A percentile compares a stretch with the other conserved stretches of the same genome.
phyloP scores from a whole-genome alignment of 1,140 invertebrate species.

The Drosophila ogumai region DNA sequence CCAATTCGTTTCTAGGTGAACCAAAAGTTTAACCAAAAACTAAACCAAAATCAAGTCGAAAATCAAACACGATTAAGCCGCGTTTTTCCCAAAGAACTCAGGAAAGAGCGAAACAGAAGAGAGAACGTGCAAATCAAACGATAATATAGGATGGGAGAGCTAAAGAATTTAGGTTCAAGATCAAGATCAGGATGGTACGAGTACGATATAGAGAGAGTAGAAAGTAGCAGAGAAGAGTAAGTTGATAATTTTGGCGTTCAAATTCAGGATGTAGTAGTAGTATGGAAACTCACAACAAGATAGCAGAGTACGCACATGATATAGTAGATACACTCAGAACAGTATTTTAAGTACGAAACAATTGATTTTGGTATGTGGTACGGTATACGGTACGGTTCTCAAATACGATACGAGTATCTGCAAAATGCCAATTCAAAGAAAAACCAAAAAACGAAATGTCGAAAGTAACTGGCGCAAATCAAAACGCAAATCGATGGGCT shows the following conservation, averaged over 20 bases:
- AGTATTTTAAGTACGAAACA: conserved; percentile 73
- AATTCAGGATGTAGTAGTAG: conserved; percentile 72
- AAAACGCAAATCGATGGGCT: conserved; percentile 57
- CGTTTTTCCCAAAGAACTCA: conserved; percentile 33
- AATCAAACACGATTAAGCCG: conserved; percentile 29
- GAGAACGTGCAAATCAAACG: conserved; percentile 47
- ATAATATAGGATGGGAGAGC: conserved; percentile 34
- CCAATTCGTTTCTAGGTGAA: conserved; percentile 40
- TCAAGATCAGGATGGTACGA: conserved; percentile 51
- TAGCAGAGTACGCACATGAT: conserved; percentile 75
- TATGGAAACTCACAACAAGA: conserved; percentile 76
- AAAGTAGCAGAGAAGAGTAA: conserved; percentile 75
- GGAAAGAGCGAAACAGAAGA: conserved; percentile 44
- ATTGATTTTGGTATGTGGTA: conserved; percentile 60
- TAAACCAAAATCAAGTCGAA: conserved; percentile 7
- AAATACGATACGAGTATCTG: conserved; percentile 52
- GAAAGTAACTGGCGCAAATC: conserved; percentile 42
- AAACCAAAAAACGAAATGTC: conserved; percentile 13
- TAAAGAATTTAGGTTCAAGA: conserved; percentile 53
- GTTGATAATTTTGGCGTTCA: conserved; percentile 76
- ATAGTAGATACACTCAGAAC: conserved; percentile 76
- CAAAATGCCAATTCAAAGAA: conserved; percentile 75
- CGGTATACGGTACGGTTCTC: conserved; percentile 64
- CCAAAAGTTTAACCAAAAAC: conserved; percentile 2
- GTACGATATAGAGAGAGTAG: conserved; percentile 62